Evolutionary conservation across 2,113 vertebrate species (phyloP), one percentile per base, ranked within the genome.

Genomic region (Pseudorectes ferrugineus): DNA sequence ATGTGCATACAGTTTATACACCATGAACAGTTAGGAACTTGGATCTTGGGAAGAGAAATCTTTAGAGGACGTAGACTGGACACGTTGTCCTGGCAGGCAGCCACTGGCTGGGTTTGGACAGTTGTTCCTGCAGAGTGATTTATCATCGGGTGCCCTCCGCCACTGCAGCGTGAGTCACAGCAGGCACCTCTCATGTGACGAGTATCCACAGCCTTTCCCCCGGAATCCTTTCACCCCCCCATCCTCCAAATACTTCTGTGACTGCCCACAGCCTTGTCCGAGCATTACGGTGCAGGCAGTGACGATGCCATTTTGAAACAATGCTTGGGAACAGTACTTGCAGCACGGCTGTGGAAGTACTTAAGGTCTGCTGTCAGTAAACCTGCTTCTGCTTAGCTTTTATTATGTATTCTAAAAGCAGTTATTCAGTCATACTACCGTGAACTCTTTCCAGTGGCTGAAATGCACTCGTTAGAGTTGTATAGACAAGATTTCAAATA

Each of bases 211-310:
- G 63, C 75, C 66, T 75, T 83, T 82, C 70, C 61, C 65, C 62
- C 0, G 0, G 31, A 29, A 42, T 83, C 61, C 70, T 82, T 67
- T 36, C 12, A 6, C 55, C 77, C 24, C 43, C 18, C 9, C 15
- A 2, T 42, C 28, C 57, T 91, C 54, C 78, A n/a, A 0, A 31
- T 4, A 0, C 71, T 82, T 40, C 0, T 42, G 49, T n/a, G 6
- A 3, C 29, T 35, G 43, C 52, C 8, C 4, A 0, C 48, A 55
- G 87, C 72, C 66, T 11, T 1, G 3, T 48, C 63, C 2, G 0
- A 33, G 48, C 2, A 0, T 40, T 55, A 6, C 0, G 0, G 40
- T 33, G 29, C 14, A 0, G 10, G n/a, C 29, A 9, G 42, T 20
- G 40, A 5, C 0, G 1, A 4, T 81, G 77, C 23, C 3, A 1